These are phyloP conservation scores for Megaleporinus macrocephalus DNA, from an alignment of 2,113 vertebrate species.

Conservation along the genomic window DNA sequence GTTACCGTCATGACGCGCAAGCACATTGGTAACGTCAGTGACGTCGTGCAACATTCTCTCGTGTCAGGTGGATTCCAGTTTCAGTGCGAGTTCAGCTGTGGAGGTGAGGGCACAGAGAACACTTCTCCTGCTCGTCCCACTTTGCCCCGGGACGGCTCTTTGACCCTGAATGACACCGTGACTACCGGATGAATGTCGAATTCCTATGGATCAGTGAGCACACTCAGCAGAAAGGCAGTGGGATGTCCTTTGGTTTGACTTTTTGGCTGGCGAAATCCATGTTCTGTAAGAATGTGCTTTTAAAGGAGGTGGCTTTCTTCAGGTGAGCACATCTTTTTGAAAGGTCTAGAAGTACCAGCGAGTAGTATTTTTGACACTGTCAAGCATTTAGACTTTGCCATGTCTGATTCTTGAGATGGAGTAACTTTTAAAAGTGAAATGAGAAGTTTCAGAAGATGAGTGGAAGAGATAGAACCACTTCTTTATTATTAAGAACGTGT, in stretches of 20 bases:
- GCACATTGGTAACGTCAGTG: background rate
- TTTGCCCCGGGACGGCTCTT: constrained; percentile 65
- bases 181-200: constrained; percentile 64
- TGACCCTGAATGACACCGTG: constrained; percentile 65
- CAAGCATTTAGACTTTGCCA: too few species aligned
- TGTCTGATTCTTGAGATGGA: background rate
- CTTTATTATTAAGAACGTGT: background rate
- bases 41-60: constrained; percentile 19
- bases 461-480: background rate
- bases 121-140: background rate
- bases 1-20: constrained; percentile 26
- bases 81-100: constrained; percentile 31
- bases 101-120: background rate
- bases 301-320: constrained; percentile 14
- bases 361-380: background rate
- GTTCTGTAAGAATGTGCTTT: background rate
- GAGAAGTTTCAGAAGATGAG: background rate
- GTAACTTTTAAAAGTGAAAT: background rate
- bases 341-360: background rate
- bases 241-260: background rate
- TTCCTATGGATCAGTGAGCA: constrained; percentile 19
- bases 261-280: background rate
- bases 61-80: constrained; percentile 48
- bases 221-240: background rate
- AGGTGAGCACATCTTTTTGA: constrained; percentile 37